phyloP scores from a whole-genome alignment of 2,888 invertebrate species.

The Neoaliturus tenellus region DNA sequence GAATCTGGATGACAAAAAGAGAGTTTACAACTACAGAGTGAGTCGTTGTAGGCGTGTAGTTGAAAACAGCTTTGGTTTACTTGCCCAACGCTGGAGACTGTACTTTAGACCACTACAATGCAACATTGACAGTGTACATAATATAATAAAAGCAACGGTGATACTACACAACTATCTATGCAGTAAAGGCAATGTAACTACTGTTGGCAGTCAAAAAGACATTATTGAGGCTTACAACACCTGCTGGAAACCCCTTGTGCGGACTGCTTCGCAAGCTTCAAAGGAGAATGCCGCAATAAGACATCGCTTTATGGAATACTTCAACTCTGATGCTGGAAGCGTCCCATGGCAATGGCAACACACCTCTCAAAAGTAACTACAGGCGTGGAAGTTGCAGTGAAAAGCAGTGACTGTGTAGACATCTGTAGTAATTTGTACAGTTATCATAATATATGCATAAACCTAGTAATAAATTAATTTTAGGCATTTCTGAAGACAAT shows the following conservation, averaged over 20 bases:
- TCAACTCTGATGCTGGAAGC: slow-evolving; percentile 17
- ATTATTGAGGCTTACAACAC: not conserved
- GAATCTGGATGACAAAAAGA: slow-evolving; percentile 22
- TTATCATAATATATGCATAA: too few relatives aligned
- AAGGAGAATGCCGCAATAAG: not conserved
- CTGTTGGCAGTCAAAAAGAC: not conserved
- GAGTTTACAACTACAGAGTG: slow-evolving; percentile 51
- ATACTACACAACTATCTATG: slow-evolving; percentile 20
- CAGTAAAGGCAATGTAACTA: slow-evolving; percentile 33
- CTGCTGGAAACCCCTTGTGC: not conserved
- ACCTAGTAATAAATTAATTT: too few relatives aligned
- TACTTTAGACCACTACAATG: slow-evolving; percentile 14
- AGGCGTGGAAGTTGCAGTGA: too few relatives aligned
- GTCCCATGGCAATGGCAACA: not conserved
- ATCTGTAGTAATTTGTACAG: too few relatives aligned
- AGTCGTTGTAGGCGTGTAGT: slow-evolving; percentile 35
- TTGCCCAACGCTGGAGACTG: slow-evolving; percentile 34
- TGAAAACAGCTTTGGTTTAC: slow-evolving; percentile 52
- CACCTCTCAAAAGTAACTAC: too few relatives aligned
- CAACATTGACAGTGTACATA: slow-evolving; percentile 4
- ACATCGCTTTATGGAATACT: slow-evolving; percentile 1
- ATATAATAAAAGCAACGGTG: slow-evolving; percentile 6
- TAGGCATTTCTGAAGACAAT: too few relatives aligned
- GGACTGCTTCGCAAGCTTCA: not conserved
- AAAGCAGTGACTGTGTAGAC: too few relatives aligned